A percentile compares a stretch with the other conserved stretches of the same genome.
Conservation (phyloP, 1,140 invertebrate species). For the Polypedilum vanderplanki region DNA sequence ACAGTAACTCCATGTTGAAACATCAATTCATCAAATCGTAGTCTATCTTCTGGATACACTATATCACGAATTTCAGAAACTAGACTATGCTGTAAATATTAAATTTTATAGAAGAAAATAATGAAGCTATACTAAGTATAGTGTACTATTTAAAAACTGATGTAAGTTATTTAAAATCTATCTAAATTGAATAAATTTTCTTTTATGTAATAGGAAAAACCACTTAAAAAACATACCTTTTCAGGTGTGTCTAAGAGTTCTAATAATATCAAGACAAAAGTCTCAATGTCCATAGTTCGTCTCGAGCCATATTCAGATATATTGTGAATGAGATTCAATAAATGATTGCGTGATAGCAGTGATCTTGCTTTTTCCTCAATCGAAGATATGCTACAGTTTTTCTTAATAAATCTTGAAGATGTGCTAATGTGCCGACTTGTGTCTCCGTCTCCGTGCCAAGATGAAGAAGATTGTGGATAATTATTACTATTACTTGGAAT, state of each 20-base stretch:
- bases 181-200: no score
- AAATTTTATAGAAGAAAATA: background rate
- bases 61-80: constrained; percentile 83
- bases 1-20: constrained; percentile 51
- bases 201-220: no score
- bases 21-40: constrained; percentile 81
- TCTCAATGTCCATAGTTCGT: constrained; percentile 71
- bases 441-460: constrained; percentile 53
- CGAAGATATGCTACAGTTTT: constrained; percentile 48
- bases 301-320: constrained; percentile 80
- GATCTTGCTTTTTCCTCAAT: constrained; percentile 86
- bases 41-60: constrained; percentile 72
- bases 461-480: constrained; percentile 58
- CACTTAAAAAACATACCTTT: constrained; percentile 60
- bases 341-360: constrained; percentile 74
- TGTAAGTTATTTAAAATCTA: background rate
- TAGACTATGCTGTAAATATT: constrained; percentile 64
- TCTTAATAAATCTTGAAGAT: background rate
- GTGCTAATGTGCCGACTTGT: constrained; percentile 46
- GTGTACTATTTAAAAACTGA: background rate
- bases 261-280: constrained; percentile 77
- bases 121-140: background rate
- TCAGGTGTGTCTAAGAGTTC: constrained; percentile 87
- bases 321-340: constrained; percentile 80
- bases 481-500: constrained; percentile 41